These are phyloP conservation scores for Avahi laniger DNA, from an alignment of 2,797 vertebrate species.

Conservation along the genomic window DNA sequence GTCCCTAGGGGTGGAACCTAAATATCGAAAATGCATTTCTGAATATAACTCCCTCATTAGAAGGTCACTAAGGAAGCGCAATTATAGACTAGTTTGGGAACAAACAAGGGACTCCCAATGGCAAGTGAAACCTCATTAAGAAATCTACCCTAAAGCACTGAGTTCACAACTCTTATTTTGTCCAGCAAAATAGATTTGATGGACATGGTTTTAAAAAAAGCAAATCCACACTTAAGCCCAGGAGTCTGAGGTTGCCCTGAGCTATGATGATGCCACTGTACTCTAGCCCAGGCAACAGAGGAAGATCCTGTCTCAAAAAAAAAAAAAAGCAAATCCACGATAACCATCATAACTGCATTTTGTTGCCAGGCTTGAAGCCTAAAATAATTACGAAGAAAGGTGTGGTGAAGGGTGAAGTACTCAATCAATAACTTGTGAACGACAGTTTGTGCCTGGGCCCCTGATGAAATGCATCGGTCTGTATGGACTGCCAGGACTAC, in stretches of 20 bases:
- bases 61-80: background rate
- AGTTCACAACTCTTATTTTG: background rate
- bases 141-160: background rate
- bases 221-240: background rate
- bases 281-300: background rate
- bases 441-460: background rate
- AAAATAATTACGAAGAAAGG: background rate
- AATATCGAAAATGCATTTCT: background rate
- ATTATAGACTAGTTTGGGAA: background rate
- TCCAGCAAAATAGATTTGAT: background rate
- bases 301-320: background rate
- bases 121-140: background rate
- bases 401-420: rapidly evolving
- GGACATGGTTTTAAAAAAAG: background rate
- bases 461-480: background rate
- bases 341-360: background rate
- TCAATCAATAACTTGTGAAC: background rate
- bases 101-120: background rate
- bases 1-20: background rate
- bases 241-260: background rate
- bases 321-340: background rate
- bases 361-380: background rate
- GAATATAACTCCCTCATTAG: background rate
- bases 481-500: rapidly evolving
- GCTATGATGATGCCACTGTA: too few relatives aligned